A percentile compares a stretch with the other conserved stretches of the same genome.
Conservation (phyloP, 2,113 vertebrate species). For the Ceyx cyanopectus region DNA sequence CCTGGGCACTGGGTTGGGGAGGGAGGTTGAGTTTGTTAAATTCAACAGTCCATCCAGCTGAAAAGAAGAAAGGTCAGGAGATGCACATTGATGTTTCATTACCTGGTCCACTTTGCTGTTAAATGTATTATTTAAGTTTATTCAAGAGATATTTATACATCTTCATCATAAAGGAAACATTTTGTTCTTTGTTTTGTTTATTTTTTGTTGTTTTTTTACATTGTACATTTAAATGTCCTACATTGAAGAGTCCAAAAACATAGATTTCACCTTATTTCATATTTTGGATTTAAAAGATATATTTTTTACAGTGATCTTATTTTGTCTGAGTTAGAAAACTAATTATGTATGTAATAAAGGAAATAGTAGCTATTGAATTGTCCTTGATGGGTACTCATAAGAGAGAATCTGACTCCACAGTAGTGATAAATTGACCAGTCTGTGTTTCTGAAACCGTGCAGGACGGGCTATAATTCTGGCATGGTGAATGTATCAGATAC, state of each 20-base stretch:
- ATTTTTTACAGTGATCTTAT: neutral
- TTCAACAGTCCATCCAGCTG: neutral
- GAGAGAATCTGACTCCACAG: neutral
- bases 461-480: slow-evolving; percentile 4
- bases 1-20: neutral
- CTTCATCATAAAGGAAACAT: neutral
- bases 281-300: neutral
- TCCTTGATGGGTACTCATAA: neutral
- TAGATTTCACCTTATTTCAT: neutral
- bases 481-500: neutral
- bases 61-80: neutral
- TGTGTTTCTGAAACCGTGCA: slow-evolving; percentile 3
- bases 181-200: no score
- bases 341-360: neutral
- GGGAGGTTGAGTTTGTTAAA: neutral
- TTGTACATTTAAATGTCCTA: no score
- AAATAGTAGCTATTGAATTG: slow-evolving; percentile 3
- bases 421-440: neutral
- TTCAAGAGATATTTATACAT: neutral
- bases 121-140: neutral
- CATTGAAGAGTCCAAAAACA: no score
- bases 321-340: neutral
- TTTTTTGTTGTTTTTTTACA: no score
- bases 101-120: neutral
- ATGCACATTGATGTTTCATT: neutral